Base-by-base conservation (phyloP, 1,140 invertebrate genomes). In the Nylanderia fulva region DNA sequence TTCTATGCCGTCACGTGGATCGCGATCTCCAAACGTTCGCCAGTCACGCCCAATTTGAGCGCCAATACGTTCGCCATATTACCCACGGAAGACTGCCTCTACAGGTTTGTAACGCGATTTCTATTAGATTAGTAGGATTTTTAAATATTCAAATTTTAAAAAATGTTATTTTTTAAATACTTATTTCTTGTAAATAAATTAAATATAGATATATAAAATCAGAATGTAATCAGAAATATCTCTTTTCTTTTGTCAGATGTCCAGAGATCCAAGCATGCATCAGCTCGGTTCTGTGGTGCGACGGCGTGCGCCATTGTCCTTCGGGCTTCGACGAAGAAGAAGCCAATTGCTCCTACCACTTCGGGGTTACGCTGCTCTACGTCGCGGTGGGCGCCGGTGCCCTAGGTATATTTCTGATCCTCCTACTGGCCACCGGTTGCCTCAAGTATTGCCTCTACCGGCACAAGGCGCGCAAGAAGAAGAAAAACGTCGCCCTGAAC, bases 1-100 rank as follows among this genome's bases (percentile, higher is more conserved):
- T 96, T 95, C 90, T 97, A 97, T 91, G 95, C 95, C 6, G 96
- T 97, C 36, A 96, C 96, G 69, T 97, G 97, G 97, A 97, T 98
- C 94, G 97, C 97, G 86, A 96, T 98, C 29, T 97, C 97, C 33
- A 97, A 97, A 89, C 96, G 97, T 87, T 94, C 95, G 0, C 88
- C 95, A 18, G 94, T 94, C 11, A 93, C 96, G 27, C 94, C 94
- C 54, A 94, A 86, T 69, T 24, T 90, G 0, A 90, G 87, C 86
- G 95, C 42, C 68, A 94, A 91, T 72, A 95, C 96, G 24, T 95
- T 96, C 79, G 95, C 96, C 13, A 94, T 96, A 71, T 95, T 96
- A 69, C 95, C 95, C 29, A 94, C 95, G 15, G 95, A 96, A 13
- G 96, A 97, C 63, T 97, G 97, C 91, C 96, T 95, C 45, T 97